Evolutionary conservation across 2,888 invertebrate genomes (phyloP).

Genomic region (Chaetoderma sp.): DNA sequence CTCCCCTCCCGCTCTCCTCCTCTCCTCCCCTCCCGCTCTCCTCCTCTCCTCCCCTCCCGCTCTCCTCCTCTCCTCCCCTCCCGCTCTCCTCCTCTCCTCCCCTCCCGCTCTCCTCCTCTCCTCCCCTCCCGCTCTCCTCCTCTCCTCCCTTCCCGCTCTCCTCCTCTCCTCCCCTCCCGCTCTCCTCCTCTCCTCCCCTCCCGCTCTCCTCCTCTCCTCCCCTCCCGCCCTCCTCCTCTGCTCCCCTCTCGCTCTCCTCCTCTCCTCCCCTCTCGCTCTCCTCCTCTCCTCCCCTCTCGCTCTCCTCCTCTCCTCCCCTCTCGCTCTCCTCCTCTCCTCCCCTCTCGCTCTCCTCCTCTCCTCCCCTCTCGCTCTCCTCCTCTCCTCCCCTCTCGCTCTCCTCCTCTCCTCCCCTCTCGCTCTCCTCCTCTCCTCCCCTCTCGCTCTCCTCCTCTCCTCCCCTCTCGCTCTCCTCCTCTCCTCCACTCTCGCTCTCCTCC

Average conservation of each 20-base stretch:
- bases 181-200: too few species aligned
- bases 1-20: neutral
- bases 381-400: slow-evolving; percentile 2
- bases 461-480: slow-evolving; percentile 21
- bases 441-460: slow-evolving; percentile 17
- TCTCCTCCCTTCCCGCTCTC: slow-evolving; percentile 15
- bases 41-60: slow-evolving; percentile 9
- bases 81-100: too few species aligned
- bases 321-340: too few species aligned
- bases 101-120: slow-evolving; percentile 9
- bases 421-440: slow-evolving; percentile 15
- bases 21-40: slow-evolving; percentile 5
- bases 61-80: too few species aligned
- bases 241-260: too few species aligned
- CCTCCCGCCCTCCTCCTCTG: too few species aligned
- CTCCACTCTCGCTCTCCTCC: too few species aligned
- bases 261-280: too few species aligned
- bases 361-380: slow-evolving; percentile 14
- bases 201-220: too few species aligned
- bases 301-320: too few species aligned
- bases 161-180: slow-evolving; percentile 11
- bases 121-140: slow-evolving; percentile 14
- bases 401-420: slow-evolving; percentile 14
- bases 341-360: too few species aligned
- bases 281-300: too few species aligned